Evolutionary conservation across 2,888 invertebrate species (phyloP).

Genomic region (Drosophila tripunctata): DNA sequence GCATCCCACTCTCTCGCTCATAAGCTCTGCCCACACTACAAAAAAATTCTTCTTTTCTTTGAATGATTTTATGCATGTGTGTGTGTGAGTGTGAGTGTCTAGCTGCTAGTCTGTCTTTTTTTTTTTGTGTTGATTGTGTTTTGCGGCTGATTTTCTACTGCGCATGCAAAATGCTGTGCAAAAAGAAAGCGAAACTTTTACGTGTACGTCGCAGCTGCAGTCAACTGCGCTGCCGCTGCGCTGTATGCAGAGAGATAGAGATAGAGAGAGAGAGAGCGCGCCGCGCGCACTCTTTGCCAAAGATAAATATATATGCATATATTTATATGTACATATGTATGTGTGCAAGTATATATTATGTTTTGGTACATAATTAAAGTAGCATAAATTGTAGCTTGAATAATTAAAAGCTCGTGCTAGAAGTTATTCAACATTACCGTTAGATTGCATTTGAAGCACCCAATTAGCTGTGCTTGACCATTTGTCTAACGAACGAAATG

Average conservation of each 20-base stretch:
- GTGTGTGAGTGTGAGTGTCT: slow-evolving; percentile 8
- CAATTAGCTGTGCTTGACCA: slow-evolving; percentile 50
- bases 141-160: slow-evolving; percentile 63
- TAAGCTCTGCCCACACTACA: slow-evolving; percentile 24
- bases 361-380: slow-evolving; percentile 50
- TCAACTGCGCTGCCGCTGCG: slow-evolving; percentile 26
- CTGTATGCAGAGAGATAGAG: background rate
- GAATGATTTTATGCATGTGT: slow-evolving; percentile 50
- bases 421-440: slow-evolving; percentile 49
- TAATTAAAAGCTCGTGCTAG: slow-evolving; percentile 49
- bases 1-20: slow-evolving; percentile 34
- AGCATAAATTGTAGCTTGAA: slow-evolving; percentile 47
- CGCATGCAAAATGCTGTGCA: slow-evolving; percentile 79
- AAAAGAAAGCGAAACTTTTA: slow-evolving; percentile 79
- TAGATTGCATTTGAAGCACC: slow-evolving; percentile 28
- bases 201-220: slow-evolving; percentile 36
- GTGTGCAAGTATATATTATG: background rate
- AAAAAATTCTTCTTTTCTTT: slow-evolving; percentile 44
- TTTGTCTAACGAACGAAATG: slow-evolving; percentile 4
- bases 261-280: background rate
- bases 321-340: slow-evolving; percentile 1
- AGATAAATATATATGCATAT: slow-evolving; percentile 5
- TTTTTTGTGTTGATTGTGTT: slow-evolving; percentile 27
- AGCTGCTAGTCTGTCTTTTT: slow-evolving; percentile 32
- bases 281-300: slow-evolving; percentile 3